Evolutionary conservation across 2,113 vertebrate genomes (phyloP), one percentile per base, ranked within the genome.

Genomic region (Theristicus caerulescens): DNA sequence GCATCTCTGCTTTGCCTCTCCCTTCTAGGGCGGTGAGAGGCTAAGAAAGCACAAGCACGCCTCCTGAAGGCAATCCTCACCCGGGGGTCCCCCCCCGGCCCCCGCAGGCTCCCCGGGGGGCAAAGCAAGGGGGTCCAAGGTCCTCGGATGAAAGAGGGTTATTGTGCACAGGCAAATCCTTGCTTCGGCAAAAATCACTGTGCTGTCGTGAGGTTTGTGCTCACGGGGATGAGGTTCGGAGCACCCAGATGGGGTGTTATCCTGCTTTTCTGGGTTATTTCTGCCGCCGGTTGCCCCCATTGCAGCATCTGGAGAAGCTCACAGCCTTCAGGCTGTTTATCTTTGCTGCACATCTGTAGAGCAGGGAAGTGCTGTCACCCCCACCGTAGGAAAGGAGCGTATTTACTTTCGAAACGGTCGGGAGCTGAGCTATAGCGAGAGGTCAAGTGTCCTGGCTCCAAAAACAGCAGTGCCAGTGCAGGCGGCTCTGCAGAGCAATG

Each of bases 31-130:
- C 46, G 4, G 51, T 1, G 13, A 32, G 47, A 6, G 0, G 49
- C 18, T 88, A 25, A 32, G 82, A 58, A 42, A 96, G 97, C 95
- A 94, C 97, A 97, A 95, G 94, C 65, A 96, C 82, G 80, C 98
- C 98, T 93, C 88, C 97, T 96, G 76, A 96, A 96, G 98, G 97
- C 88, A 70, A 51, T 18, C 7, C 31, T 8, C 6, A 27, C 10
- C 3, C 44, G 0, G 19, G 32, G 32, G 44, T 21, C 9, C 18
- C 32, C 32, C 11, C 22, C 25, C 1, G 0, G 11, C 11, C 49
- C 67, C 79, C 19, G 1, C 0, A 0, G 44, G 5, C 54, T 71
- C 27, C 27, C 22, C 3, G 2, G 2, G 24, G 26, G 12, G 12
- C 5, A 42, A 46, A 9, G 17, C 1, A 12, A 36, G 25, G 14